These are phyloP conservation scores for Thymelicus acteon DNA, from an alignment of 2,888 invertebrate species.

Conservation along the genomic window DNA sequence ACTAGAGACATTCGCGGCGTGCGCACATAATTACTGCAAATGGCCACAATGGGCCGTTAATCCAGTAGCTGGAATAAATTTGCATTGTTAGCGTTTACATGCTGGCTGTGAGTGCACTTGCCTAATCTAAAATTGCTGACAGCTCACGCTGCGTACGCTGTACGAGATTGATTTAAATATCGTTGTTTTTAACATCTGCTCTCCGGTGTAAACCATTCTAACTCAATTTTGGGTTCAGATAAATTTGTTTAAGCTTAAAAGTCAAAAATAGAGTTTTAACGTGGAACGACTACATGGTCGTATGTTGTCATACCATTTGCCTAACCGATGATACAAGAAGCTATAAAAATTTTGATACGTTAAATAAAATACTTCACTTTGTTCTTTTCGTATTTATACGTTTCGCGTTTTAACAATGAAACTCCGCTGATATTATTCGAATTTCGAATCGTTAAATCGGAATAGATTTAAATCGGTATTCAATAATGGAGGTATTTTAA, in stretches of 20 bases:
- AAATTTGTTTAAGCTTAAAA: no score
- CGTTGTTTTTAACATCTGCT: not conserved
- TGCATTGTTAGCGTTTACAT: constrained; percentile 69
- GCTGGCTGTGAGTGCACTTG: constrained; percentile 58
- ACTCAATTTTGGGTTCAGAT: not conserved
- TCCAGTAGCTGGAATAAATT: constrained; percentile 77
- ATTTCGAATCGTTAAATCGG: not conserved
- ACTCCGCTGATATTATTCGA: not conserved
- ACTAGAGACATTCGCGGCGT: constrained; percentile 39
- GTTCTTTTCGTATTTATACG: no score
- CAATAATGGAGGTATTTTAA: not conserved
- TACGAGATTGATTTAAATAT: constrained; percentile 37
- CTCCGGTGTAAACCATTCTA: no score
- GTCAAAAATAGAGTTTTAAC: no score
- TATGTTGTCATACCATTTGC: no score
- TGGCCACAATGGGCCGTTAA: constrained; percentile 76
- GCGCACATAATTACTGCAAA: constrained; percentile 73
- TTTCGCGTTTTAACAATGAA: no score
- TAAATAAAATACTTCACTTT: no score
- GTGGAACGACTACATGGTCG: no score
- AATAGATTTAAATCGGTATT: not conserved
- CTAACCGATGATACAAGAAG: no score
- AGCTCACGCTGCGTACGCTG: constrained; percentile 46
- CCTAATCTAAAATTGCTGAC: constrained; percentile 62
- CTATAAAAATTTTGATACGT: no score